phyloP scores from a whole-genome alignment of 1,140 invertebrate species.

The Rhagoletis pomonella region DNA sequence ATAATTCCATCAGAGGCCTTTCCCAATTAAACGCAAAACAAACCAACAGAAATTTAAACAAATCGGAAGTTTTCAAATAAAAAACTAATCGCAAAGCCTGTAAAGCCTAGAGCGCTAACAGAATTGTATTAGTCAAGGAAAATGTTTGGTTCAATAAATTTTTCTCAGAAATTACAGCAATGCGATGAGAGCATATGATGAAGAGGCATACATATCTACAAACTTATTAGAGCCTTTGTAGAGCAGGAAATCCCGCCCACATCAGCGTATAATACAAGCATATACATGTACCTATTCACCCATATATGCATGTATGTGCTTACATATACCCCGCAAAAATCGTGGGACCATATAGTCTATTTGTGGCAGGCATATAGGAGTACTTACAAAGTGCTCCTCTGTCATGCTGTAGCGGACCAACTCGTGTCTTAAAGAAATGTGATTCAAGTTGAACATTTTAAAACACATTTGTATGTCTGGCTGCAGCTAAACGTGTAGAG shows the following conservation, averaged over 20 bases:
- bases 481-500: too few species aligned
- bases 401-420: too few species aligned
- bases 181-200: conserved; percentile 25
- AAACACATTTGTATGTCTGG: too few species aligned
- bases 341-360: too few species aligned
- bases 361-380: too few species aligned
- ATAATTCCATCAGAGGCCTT: conserved; percentile 42
- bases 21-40: conserved; percentile 35
- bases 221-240: not conserved
- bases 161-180: conserved; percentile 15
- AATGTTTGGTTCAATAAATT: conserved; percentile 36
- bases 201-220: not conserved
- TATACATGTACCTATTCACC: not conserved
- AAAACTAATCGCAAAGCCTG: not conserved
- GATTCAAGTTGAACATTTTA: too few species aligned
- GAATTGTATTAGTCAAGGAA: not conserved
- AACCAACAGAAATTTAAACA: conserved; percentile 33
- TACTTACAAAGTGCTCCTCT: too few species aligned
- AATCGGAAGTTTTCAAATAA: conserved; percentile 33
- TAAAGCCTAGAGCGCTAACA: not conserved
- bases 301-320: not conserved
- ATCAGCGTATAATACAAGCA: not conserved
- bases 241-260: not conserved
- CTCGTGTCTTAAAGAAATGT: too few species aligned
- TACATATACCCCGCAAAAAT: not conserved